Percentiles rank a stretch among this genome's conserved stretches.
Conservation (phyloP, 2,888 invertebrate species). For the Volucella inanis region DNA sequence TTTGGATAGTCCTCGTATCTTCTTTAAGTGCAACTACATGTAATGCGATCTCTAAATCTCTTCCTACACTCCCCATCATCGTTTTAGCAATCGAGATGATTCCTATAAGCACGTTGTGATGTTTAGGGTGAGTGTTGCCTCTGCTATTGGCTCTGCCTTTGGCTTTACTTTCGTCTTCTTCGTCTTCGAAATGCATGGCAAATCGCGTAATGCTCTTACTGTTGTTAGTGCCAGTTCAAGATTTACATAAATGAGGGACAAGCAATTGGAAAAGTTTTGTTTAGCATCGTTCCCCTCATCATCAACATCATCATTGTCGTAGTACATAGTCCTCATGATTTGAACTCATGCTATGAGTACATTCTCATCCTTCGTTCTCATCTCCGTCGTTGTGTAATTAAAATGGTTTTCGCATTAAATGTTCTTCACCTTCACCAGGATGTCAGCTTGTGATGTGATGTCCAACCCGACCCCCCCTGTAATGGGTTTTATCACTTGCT, state of each 20-base stretch:
- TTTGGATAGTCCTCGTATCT: slow-evolving; percentile 53
- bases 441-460: slow-evolving; percentile 26
- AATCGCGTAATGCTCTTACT: slow-evolving; percentile 5
- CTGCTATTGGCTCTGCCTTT: neutral
- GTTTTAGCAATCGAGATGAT: slow-evolving; percentile 44
- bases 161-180: no score
- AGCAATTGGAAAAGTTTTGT: slow-evolving; percentile 70
- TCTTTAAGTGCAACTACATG: slow-evolving; percentile 70
- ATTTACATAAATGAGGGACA: slow-evolving; percentile 72
- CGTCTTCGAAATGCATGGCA: no score
- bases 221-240: slow-evolving; percentile 23
- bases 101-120: slow-evolving; percentile 51
- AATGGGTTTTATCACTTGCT: slow-evolving; percentile 63
- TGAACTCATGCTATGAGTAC: no score
- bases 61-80: neutral
- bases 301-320: slow-evolving; percentile 19
- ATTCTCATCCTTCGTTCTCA: neutral
- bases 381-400: slow-evolving; percentile 35
- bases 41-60: slow-evolving; percentile 68
- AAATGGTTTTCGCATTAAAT: slow-evolving; percentile 67
- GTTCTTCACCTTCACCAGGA: slow-evolving; percentile 56
- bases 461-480: neutral
- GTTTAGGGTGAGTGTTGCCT: neutral
- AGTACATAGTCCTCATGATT: slow-evolving; percentile 3
- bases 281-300: slow-evolving; percentile 32